Percentiles rank a stretch among this genome's conserved stretches.
Evolutionary conservation across 2,888 invertebrate species (phyloP).

Genomic region (Tinea pellionella): DNA sequence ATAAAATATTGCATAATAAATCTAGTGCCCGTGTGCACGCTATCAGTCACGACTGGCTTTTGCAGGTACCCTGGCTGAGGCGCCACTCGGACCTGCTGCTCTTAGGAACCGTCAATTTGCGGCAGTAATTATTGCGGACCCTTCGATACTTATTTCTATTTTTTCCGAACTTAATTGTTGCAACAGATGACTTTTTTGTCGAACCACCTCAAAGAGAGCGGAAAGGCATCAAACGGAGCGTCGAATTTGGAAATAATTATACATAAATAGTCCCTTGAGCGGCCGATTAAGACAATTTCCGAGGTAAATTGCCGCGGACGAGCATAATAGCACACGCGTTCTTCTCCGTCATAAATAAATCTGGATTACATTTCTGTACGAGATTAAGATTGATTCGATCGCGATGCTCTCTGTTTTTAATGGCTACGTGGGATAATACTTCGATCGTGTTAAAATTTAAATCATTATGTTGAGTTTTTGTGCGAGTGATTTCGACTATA

Average conservation of each 20-base stretch:
- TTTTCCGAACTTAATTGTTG: conserved; percentile 66
- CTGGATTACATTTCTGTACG: conserved; percentile 67
- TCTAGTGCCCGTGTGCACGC: not conserved
- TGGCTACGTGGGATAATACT: conserved; percentile 53
- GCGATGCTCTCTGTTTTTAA: conserved; percentile 65
- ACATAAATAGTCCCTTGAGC: conserved; percentile 71
- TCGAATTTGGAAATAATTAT: conserved; percentile 71
- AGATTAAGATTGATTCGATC: conserved; percentile 70
- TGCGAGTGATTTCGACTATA: conserved; percentile 56
- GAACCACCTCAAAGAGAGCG: conserved; percentile 68
- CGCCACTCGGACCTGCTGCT: conserved; percentile 52
- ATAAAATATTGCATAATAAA: not conserved
- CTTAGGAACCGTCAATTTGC: conserved; percentile 66
- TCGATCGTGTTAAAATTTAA: conserved; percentile 58
- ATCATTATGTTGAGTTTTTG: conserved; percentile 56
- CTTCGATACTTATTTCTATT: conserved; percentile 70
- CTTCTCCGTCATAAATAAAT: conserved; percentile 66
- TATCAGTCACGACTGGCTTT: not conserved
- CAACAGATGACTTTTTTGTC: conserved; percentile 71
- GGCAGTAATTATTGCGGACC: conserved; percentile 69
- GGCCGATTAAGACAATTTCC: conserved; percentile 70
- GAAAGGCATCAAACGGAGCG: conserved; percentile 69
- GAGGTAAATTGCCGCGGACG: conserved; percentile 69
- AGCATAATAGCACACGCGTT: conserved; percentile 68
- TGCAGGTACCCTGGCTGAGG: conserved; percentile 49